These are phyloP conservation scores for Oscheius sp. DNA, from an alignment of 2,888 invertebrate species.

Conservation along the genomic window DNA sequence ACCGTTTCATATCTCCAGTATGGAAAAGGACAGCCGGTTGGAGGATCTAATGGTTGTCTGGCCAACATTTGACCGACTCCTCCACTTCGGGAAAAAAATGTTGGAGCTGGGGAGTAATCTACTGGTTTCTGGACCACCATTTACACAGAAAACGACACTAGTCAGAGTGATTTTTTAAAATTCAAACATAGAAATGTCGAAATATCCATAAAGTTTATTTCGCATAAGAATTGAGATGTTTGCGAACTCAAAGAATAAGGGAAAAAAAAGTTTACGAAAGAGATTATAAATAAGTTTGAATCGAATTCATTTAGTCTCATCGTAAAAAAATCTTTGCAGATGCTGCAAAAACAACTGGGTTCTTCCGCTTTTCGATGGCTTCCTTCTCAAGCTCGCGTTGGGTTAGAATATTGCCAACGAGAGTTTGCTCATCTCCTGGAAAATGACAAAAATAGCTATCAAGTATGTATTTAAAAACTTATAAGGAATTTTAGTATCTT, in stretches of 20 bases:
- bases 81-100: conserved; percentile 50
- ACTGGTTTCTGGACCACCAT: conserved; percentile 54
- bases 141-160: conserved; percentile 56
- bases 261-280: not conserved
- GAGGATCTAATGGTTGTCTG: conserved; percentile 51
- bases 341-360: conserved; percentile 1
- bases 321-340: conserved; percentile 8
- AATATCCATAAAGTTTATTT: not conserved
- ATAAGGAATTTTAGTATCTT: conserved; percentile 42
- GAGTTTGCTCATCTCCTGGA: conserved; percentile 35
- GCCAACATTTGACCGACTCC: conserved; percentile 54
- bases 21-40: conserved; percentile 51
- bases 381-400: conserved; percentile 48
- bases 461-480: not conserved
- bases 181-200: conserved; percentile 18
- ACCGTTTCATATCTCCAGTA: conserved; percentile 44
- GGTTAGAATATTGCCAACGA: conserved; percentile 52
- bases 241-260: too few species aligned
- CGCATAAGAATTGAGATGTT: not conserved
- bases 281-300: too few species aligned
- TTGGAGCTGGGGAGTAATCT: conserved; percentile 47
- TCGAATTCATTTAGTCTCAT: not conserved
- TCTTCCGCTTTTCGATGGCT: conserved; percentile 36
- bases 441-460: not conserved
- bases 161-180: too few species aligned